A percentile compares a stretch with the other conserved stretches of the same genome.
Conservation (phyloP, 2,888 invertebrate genomes). For the Hartigia nigra region DNA sequence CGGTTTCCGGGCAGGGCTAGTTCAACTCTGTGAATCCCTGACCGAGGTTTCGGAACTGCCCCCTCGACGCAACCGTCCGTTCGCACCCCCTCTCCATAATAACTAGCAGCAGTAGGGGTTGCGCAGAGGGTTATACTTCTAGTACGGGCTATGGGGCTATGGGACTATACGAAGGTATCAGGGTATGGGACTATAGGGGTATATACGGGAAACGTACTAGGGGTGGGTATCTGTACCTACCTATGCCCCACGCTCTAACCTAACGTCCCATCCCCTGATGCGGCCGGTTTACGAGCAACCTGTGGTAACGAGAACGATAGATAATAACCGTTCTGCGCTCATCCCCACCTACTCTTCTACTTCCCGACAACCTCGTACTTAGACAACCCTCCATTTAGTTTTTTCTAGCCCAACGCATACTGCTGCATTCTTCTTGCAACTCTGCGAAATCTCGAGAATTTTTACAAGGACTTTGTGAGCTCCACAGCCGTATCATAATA, state of each 20-base stretch:
- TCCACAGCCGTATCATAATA: neutral
- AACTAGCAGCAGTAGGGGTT: conserved; percentile 44
- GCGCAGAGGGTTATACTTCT: conserved; percentile 16
- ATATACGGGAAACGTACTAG: neutral
- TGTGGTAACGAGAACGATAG: conserved; percentile 67
- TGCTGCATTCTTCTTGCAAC: neutral
- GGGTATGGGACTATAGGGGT: conserved; percentile 35
- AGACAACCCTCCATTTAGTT: neutral
- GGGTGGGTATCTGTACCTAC: conserved; percentile 38
- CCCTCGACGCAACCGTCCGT: conserved; percentile 55
- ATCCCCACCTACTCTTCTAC: conserved; percentile 37
- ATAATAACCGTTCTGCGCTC: conserved; percentile 65
- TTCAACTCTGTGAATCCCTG: conserved; percentile 27
- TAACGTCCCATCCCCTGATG: conserved; percentile 56
- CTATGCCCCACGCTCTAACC: conserved; percentile 52
- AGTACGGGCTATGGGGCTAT: conserved; percentile 16
- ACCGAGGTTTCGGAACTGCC: conserved; percentile 51
- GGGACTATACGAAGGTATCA: conserved; percentile 35
- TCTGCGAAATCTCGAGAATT: neutral
- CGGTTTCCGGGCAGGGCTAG: conserved; percentile 7
- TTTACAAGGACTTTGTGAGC: neutral
- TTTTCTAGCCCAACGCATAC: neutral
- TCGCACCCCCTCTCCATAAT: conserved; percentile 49
- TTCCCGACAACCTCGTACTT: conserved; percentile 11
- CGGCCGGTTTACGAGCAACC: conserved; percentile 67